Conservation (phyloP, 2,113 vertebrate genomes). For the Tretioscincus oriximinensis region DNA sequence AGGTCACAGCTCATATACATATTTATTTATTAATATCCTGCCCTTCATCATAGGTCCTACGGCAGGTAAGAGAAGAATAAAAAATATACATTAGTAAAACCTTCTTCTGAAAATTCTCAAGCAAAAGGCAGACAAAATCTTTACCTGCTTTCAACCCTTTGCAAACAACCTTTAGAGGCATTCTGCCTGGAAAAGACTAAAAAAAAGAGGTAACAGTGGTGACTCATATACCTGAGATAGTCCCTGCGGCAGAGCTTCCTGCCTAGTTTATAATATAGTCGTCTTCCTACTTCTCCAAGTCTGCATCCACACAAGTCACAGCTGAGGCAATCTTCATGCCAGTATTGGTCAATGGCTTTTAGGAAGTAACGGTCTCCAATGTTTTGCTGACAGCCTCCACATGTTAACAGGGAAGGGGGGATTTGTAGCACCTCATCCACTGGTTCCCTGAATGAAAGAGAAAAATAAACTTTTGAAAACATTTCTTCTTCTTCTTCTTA, state of each 20-base stretch:
- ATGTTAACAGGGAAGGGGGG: conserved; percentile 92
- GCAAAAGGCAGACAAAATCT: accelerated
- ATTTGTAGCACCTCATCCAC: conserved; percentile 98
- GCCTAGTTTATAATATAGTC: conserved; percentile 96
- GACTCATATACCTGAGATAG: conserved; percentile 87
- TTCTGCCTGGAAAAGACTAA: background rate
- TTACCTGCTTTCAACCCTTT: too few relatives aligned
- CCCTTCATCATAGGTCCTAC: too few relatives aligned
- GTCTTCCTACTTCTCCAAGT: conserved; percentile 92
- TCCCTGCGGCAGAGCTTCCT: conserved; percentile 95
- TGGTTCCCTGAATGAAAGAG: conserved; percentile 82
- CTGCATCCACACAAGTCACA: conserved; percentile 96
- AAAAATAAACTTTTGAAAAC: accelerated
- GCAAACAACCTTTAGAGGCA: too few relatives aligned
- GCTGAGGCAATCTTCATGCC: conserved; percentile 98
- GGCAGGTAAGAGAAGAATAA: background rate
- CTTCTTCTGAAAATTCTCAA: background rate
- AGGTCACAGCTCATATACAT: too few relatives aligned
- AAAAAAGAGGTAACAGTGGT: accelerated
- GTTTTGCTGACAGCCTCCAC: conserved; percentile 96
- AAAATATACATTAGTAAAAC: too few relatives aligned
- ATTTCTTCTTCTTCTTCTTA: background rate
- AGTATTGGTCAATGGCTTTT: conserved; percentile 98
- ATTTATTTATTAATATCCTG: too few relatives aligned
- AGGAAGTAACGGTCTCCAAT: conserved; percentile 98